These are phyloP conservation scores for Pasiphila rectangulata DNA, from an alignment of 2,888 invertebrate species.

Conservation along the genomic window DNA sequence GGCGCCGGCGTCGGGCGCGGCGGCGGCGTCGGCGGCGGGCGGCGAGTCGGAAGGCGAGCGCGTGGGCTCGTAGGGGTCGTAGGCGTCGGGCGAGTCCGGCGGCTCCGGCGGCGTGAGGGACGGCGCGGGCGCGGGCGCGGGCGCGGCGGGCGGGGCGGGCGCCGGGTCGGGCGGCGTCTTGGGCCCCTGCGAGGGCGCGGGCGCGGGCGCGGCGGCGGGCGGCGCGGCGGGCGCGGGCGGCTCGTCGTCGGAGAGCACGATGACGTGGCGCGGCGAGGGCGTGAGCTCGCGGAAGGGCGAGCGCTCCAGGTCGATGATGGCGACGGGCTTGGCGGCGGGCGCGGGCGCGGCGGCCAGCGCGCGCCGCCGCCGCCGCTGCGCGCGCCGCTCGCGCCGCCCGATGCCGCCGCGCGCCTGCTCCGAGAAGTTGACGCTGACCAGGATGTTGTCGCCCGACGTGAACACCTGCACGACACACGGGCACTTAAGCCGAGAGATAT, in stretches of 20 bases:
- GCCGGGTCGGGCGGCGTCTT: slow-evolving; percentile 83
- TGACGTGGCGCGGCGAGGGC: slow-evolving; percentile 89
- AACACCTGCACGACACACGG: slow-evolving; percentile 80
- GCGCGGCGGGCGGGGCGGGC: slow-evolving; percentile 82
- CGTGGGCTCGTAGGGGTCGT: slow-evolving; percentile 95
- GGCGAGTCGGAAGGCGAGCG: slow-evolving; percentile 87
- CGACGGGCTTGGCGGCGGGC: slow-evolving; percentile 82
- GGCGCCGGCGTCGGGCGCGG: slow-evolving; percentile 44
- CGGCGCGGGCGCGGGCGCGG: slow-evolving; percentile 82
- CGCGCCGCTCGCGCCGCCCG: slow-evolving; percentile 39
- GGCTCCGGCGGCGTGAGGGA: slow-evolving; percentile 82
- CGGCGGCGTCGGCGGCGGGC: slow-evolving; percentile 38
- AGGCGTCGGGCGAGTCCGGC: slow-evolving; percentile 87
- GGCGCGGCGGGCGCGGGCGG: slow-evolving; percentile 46
- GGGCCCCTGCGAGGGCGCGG: slow-evolving; percentile 49
- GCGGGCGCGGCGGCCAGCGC: slow-evolving; percentile 32
- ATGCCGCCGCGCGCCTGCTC: slow-evolving; percentile 74
- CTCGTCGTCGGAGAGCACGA: slow-evolving; percentile 92
- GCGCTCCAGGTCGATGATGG: slow-evolving; percentile 91
- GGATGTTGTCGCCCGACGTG: slow-evolving; percentile 94
- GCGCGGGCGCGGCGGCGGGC: slow-evolving; percentile 30
- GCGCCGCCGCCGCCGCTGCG: slow-evolving; percentile 35
- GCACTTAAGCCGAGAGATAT: too few relatives aligned
- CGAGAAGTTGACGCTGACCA: slow-evolving; percentile 95
- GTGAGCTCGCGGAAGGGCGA: slow-evolving; percentile 92